Evolutionary conservation across 2,113 vertebrate species (phyloP).

Genomic region (Trogon melanurus): DNA sequence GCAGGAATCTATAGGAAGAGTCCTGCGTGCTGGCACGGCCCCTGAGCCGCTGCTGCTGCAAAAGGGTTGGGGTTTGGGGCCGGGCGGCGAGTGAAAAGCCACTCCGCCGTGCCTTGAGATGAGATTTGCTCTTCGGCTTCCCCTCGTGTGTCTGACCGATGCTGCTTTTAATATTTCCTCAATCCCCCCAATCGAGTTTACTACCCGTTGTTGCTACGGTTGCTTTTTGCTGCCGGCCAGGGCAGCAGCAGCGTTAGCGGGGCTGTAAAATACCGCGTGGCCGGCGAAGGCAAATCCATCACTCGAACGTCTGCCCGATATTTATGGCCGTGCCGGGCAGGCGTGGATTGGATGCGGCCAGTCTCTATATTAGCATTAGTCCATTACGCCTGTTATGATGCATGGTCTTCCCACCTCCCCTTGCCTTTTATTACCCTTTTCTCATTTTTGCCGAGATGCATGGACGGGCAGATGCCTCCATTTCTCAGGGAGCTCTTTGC

Average conservation of each 20-base stretch:
- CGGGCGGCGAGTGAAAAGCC: accelerated
- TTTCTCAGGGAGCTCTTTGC: slow-evolving; percentile 51
- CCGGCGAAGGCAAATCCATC: slow-evolving; percentile 28
- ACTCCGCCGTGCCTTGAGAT: accelerated
- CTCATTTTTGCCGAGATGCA: slow-evolving; percentile 48
- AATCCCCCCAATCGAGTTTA: background rate
- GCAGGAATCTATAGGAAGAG: background rate
- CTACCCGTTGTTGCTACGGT: background rate
- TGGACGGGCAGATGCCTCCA: slow-evolving; percentile 41
- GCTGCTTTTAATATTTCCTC: background rate
- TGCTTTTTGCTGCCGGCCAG: background rate
- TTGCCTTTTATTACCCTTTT: slow-evolving; percentile 36
- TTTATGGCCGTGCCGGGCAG: slow-evolving; percentile 49
- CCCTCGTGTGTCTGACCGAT: accelerated
- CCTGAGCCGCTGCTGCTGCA: background rate
- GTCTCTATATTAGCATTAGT: slow-evolving; percentile 46
- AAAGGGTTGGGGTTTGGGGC: background rate
- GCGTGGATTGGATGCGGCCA: slow-evolving; percentile 33
- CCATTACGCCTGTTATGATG: slow-evolving; percentile 31
- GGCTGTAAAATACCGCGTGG: background rate
- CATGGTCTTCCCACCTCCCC: background rate
- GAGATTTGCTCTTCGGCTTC: background rate
- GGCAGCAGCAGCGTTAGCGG: background rate
- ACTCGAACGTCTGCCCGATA: background rate
- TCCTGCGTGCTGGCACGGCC: accelerated